Conservation (phyloP, 2,113 vertebrate species). For the Rhinolophus sinicus region DNA sequence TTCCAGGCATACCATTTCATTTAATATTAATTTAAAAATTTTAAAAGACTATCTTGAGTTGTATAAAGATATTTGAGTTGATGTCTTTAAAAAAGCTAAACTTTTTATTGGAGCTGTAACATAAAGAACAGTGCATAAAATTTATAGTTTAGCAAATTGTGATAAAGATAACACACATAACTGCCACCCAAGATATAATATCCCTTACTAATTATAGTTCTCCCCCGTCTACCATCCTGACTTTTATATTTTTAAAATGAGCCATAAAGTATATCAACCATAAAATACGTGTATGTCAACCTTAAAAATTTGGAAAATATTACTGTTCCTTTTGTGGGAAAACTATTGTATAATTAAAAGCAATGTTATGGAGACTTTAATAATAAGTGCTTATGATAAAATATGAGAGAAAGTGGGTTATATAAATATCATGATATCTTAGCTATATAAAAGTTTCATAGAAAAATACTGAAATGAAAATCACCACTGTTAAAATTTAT, state of each 20-base stretch:
- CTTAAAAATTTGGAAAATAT: slow-evolving; percentile 37
- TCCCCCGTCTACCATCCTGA: neutral
- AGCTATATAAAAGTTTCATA: slow-evolving; percentile 7
- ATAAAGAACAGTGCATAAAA: neutral
- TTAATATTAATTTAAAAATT: neutral
- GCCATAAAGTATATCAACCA: neutral
- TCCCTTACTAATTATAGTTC: neutral
- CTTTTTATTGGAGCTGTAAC: neutral
- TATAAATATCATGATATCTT: neutral
- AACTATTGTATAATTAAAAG: neutral
- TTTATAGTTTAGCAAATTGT: neutral
- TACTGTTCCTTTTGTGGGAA: neutral
- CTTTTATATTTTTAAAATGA: slow-evolving; percentile 21
- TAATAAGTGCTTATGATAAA: slow-evolving; percentile 20
- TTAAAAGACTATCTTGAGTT: slow-evolving; percentile 3
- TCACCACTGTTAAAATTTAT: neutral
- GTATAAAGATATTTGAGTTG: neutral
- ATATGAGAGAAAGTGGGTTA: neutral
- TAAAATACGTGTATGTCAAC: neutral
- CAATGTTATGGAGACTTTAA: neutral
- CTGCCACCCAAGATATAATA: neutral
- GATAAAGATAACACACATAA: neutral
- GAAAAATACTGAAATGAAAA: neutral
- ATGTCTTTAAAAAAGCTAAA: neutral
- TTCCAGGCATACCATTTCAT: neutral